These are phyloP conservation scores for Sterna hirundo DNA, from an alignment of 2,113 vertebrate genomes.

Conservation along the genomic window DNA sequence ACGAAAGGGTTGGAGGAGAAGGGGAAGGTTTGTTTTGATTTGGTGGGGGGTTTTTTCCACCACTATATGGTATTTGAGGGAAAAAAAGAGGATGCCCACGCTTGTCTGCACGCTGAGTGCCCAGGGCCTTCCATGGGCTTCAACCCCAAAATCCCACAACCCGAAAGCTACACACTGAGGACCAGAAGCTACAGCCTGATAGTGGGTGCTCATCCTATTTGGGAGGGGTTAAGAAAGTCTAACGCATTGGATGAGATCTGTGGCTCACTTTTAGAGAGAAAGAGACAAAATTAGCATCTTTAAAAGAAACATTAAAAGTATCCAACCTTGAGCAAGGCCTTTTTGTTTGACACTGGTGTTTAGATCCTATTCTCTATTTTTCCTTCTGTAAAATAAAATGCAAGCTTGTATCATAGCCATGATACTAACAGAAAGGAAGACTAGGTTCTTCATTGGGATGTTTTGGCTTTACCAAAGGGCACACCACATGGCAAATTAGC, in stretches of 20 bases:
- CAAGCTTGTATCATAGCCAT: not conserved
- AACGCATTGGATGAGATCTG: not conserved
- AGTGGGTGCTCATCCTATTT: not conserved
- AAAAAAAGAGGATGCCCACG: not conserved
- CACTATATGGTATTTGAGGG: too few relatives aligned
- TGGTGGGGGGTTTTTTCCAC: not conserved
- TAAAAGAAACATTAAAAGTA: not conserved
- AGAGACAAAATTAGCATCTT: not conserved
- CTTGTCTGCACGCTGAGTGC: rapidly evolving
- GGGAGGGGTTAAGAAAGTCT: not conserved
- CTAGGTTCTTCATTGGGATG: not conserved
- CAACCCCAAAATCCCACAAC: not conserved
- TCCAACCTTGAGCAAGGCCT: not conserved
- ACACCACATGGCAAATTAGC: not conserved
- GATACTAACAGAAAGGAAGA: not conserved
- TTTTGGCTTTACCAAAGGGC: not conserved
- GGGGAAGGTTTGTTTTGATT: not conserved
- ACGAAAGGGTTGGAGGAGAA: not conserved
- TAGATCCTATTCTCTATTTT: not conserved
- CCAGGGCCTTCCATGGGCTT: not conserved
- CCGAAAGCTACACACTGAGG: not conserved
- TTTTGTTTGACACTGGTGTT: not conserved
- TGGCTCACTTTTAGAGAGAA: not conserved
- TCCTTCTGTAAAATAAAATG: not conserved
- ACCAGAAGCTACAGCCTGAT: not conserved